phyloP scores from a whole-genome alignment of 1,140 invertebrate species.

The Drosophila serrata region DNA sequence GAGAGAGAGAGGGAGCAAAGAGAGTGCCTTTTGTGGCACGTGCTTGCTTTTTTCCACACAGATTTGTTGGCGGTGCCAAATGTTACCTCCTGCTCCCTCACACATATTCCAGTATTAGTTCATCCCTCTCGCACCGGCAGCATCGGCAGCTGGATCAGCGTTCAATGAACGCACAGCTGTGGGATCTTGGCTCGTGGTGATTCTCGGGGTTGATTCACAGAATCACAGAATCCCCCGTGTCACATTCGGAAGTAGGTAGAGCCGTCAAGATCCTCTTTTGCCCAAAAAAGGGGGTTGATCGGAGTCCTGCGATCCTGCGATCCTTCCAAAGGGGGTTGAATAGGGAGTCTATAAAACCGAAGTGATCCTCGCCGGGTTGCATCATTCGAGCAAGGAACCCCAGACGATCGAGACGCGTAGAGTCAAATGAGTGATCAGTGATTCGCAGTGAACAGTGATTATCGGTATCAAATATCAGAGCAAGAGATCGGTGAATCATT shows the following conservation, averaged over 20 bases:
- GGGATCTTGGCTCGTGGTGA: conserved; percentile 64
- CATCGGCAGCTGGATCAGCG: conserved; percentile 64
- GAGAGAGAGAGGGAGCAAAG: conserved; percentile 20
- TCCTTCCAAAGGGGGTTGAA: conserved; percentile 43
- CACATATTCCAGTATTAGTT: too few species aligned
- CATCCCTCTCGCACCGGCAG: conserved; percentile 17
- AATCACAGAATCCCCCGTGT: conserved; percentile 60
- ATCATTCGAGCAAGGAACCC: conserved; percentile 78
- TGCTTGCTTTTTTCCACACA: conserved; percentile 74
- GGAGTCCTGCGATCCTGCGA: conserved; percentile 5
- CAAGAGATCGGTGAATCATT: conserved; percentile 15
- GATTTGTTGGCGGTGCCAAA: conserved; percentile 54
- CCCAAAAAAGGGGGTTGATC: conserved; percentile 56
- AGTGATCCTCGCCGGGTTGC: conserved; percentile 75
- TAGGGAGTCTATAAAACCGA: conserved; percentile 76
- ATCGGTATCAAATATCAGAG: conserved; percentile 14
- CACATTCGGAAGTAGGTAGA: conserved; percentile 81
- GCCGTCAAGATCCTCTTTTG: conserved; percentile 52
- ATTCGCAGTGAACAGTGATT: conserved; percentile 35
- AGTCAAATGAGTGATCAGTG: conserved; percentile 44
- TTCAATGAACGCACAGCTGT: conserved; percentile 74
- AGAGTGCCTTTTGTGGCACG: conserved; percentile 63
- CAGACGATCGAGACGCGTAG: conserved; percentile 67
- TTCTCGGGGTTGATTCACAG: conserved; percentile 62
- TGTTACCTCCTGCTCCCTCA: conserved; percentile 15